A percentile compares a stretch with the other conserved stretches of the same genome.
Evolutionary conservation across 2,888 invertebrate species (phyloP).

Genomic region (Aleiodes testaceus): DNA sequence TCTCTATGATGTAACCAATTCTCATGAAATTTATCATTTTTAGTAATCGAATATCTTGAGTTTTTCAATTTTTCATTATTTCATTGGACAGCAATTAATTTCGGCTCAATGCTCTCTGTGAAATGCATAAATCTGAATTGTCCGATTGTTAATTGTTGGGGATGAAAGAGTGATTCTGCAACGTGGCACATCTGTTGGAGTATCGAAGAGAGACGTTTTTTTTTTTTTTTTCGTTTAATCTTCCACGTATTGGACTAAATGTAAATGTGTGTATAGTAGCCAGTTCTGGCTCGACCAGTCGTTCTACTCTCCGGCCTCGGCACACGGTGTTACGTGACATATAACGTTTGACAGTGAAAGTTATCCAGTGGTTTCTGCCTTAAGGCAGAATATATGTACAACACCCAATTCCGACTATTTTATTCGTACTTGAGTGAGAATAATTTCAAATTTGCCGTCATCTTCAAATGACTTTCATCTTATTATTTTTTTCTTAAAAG

Average conservation of each 20-base stretch:
- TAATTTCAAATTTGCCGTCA: neutral
- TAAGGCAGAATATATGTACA: conserved; percentile 16
- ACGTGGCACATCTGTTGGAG: neutral
- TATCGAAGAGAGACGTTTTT: neutral
- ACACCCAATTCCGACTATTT: conserved; percentile 35
- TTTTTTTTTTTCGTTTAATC: neutral
- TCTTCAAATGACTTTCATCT: neutral
- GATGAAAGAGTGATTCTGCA: neutral
- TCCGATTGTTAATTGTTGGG: neutral
- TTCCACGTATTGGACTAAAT: neutral
- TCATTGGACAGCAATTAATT: too few species aligned
- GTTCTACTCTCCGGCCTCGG: conserved; percentile 46
- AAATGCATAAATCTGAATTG: too few species aligned
- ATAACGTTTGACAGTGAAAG: conserved; percentile 65
- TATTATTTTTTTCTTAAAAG: too few species aligned
- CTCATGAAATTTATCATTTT: neutral
- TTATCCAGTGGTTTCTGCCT: conserved; percentile 51
- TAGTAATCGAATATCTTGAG: neutral
- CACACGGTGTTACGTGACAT: conserved; percentile 57
- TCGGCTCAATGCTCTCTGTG: too few species aligned
- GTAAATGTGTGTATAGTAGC: conserved; percentile 6
- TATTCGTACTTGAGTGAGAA: neutral
- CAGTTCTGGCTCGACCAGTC: conserved; percentile 37
- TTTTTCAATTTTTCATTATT: too few species aligned
- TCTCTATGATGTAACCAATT: conserved; percentile 5